These are phyloP conservation scores for Ophion ventricosus DNA, from an alignment of 2,888 invertebrate species.

Conservation along the genomic window DNA sequence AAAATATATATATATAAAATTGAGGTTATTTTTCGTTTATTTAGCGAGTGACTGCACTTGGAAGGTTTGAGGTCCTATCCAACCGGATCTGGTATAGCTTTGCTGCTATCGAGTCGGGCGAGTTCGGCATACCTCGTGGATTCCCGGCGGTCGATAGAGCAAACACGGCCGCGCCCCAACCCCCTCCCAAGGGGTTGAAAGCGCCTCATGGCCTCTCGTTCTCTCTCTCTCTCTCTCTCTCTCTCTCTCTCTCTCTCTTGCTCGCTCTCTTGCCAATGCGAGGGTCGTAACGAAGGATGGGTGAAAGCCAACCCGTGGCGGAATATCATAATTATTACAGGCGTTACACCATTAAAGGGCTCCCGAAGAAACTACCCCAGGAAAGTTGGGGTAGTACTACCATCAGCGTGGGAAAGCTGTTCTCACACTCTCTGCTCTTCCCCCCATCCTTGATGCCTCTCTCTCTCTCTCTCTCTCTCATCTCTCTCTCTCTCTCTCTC, in stretches of 20 bases:
- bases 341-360: slow-evolving; percentile 72
- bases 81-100: slow-evolving; percentile 42
- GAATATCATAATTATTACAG: slow-evolving; percentile 81
- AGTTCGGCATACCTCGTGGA: slow-evolving; percentile 80
- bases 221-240: slow-evolving; percentile 34
- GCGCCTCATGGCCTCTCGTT: slow-evolving; percentile 18
- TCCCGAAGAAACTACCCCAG: slow-evolving; percentile 67
- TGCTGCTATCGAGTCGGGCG: slow-evolving; percentile 74
- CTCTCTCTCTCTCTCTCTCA: not conserved
- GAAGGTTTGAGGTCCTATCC: slow-evolving; percentile 44
- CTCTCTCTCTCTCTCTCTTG: slow-evolving; percentile 14
- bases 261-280: not conserved
- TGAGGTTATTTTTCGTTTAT: too few species aligned
- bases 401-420: slow-evolving; percentile 32
- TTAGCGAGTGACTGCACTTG: too few species aligned
- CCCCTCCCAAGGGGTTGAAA: slow-evolving; percentile 71
- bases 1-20: too few species aligned
- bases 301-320: slow-evolving; percentile 70
- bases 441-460: not conserved
- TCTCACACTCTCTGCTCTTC: not conserved
- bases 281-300: slow-evolving; percentile 39
- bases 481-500: too few species aligned
- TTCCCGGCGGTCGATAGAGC: slow-evolving; percentile 83
- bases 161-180: slow-evolving; percentile 84
- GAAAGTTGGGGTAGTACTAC: slow-evolving; percentile 65